Conservation (phyloP, 2,113 vertebrate species). For the Carassius auratus region DNA sequence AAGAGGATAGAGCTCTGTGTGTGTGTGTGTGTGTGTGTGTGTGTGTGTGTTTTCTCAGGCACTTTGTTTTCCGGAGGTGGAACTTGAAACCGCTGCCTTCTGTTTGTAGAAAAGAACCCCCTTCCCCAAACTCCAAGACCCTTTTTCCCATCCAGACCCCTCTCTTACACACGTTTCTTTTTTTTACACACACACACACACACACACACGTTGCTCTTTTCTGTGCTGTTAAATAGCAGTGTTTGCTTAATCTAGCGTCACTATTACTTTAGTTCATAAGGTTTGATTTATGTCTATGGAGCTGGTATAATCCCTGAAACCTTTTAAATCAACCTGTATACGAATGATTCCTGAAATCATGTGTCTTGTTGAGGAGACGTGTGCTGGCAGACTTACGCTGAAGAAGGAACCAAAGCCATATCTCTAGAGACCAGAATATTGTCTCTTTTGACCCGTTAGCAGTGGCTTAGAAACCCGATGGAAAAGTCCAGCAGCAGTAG, state of each 20-base stretch:
- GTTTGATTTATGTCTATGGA: not conserved
- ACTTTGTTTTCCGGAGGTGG: conserved; percentile 50
- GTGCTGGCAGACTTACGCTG: not conserved
- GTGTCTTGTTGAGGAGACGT: not conserved
- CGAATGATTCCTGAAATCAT: not conserved
- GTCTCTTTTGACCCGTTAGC: not conserved
- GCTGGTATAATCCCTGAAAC: not conserved
- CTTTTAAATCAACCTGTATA: not conserved
- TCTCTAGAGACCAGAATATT: not conserved
- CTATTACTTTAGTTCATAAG: not conserved
- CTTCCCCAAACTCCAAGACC: conserved; percentile 28
- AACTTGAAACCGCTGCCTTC: conserved; percentile 51
- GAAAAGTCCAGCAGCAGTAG: not conserved
- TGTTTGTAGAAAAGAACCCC: conserved; percentile 53
- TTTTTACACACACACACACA: too few relatives aligned
- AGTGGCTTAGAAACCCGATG: not conserved
- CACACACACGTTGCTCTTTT: not conserved
- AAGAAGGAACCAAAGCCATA: not conserved
- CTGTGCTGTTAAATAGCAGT: not conserved
- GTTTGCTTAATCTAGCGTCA: not conserved
- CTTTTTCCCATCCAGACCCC: not conserved
- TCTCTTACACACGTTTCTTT: too few relatives aligned
- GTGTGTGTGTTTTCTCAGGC: not conserved
- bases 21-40: conserved; percentile 36
- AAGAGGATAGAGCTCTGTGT: conserved; percentile 23